Conservation (phyloP, 2,888 invertebrate species). For the Liopterus haemorrhoidalis region DNA sequence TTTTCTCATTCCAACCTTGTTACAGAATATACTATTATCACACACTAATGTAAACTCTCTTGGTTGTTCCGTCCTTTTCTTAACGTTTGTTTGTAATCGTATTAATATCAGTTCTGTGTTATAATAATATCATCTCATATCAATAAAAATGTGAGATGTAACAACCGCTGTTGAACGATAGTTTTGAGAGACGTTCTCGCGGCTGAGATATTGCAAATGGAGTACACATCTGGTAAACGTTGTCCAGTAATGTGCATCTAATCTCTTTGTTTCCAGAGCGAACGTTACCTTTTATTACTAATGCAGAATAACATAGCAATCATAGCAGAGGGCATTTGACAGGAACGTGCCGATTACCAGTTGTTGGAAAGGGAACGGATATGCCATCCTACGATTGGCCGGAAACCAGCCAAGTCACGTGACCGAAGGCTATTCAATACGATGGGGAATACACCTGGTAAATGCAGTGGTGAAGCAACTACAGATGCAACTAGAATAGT, state of each 20-base stretch:
- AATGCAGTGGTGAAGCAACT: too few relatives aligned
- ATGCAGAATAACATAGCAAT: conserved; percentile 10
- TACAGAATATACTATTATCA: too few relatives aligned
- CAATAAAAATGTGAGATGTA: too few relatives aligned
- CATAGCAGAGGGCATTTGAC: conserved; percentile 12
- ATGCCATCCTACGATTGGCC: conserved; percentile 7
- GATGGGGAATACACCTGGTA: too few relatives aligned
- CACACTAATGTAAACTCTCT: too few relatives aligned
- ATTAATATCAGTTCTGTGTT: too few relatives aligned
- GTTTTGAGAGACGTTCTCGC: not conserved
- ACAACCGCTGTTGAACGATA: too few relatives aligned
- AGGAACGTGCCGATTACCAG: conserved; percentile 12
- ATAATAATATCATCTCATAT: too few relatives aligned
- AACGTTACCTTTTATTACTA: conserved; percentile 1
- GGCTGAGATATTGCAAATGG: conserved; percentile 12
- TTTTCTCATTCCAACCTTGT: too few relatives aligned
- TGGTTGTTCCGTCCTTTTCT: too few relatives aligned
- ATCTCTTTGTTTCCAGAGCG: not conserved
- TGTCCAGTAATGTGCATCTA: conserved; percentile 13
- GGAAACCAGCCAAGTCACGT: conserved; percentile 1
- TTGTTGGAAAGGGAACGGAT: not conserved
- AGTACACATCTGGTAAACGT: conserved; percentile 11
- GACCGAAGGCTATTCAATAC: conserved; percentile 6
- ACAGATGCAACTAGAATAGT: too few relatives aligned
- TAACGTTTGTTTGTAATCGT: too few relatives aligned